A percentile compares a stretch with the other conserved stretches of the same genome.
These are phyloP conservation scores for Bimastos eiseni DNA, from an alignment of 2,888 invertebrate genomes.

Conservation along the genomic window DNA sequence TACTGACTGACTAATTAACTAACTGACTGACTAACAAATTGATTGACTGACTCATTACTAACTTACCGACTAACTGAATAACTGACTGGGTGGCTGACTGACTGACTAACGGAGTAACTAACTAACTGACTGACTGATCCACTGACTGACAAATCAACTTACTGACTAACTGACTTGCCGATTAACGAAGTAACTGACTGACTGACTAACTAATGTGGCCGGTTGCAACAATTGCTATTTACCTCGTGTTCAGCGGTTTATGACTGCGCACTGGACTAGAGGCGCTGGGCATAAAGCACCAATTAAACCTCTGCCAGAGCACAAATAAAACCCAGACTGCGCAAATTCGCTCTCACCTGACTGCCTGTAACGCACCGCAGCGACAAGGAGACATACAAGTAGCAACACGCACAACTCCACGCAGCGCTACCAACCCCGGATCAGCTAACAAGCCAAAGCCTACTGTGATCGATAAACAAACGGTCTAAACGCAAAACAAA, in stretches of 20 bases:
- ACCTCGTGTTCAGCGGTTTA: background rate
- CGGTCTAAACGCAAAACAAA: conserved; percentile 6
- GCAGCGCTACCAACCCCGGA: background rate
- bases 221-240: conserved; percentile 2
- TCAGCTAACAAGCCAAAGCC: background rate
- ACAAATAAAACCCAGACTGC: conserved; percentile 7
- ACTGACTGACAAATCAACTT: background rate
- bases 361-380: background rate
- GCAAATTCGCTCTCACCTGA: conserved; percentile 13
- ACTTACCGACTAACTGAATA: too few species aligned
- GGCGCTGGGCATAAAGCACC: conserved; percentile 2
- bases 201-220: background rate
- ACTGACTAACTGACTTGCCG: background rate
- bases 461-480: conserved; percentile 4
- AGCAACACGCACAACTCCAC: background rate
- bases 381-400: background rate
- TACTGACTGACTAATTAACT: too few species aligned
- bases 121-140: background rate
- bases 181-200: background rate
- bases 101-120: background rate
- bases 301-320: background rate
- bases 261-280: background rate
- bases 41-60: too few species aligned
- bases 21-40: too few species aligned
- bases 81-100: background rate